Base-by-base conservation (phyloP, 2,888 invertebrate species). In the Euclidia mi region DNA sequence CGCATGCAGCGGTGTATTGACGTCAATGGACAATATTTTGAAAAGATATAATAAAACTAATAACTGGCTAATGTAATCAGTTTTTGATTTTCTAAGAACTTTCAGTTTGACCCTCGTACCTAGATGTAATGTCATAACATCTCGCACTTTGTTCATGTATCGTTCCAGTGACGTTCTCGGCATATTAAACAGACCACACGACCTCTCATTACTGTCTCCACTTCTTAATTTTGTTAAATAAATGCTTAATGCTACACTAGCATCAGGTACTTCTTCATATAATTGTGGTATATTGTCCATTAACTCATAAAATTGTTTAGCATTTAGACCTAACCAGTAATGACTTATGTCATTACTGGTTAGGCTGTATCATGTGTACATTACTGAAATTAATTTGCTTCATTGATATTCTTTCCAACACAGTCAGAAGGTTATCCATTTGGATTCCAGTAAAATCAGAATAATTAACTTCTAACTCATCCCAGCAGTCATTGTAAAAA, bases 141-240 rank as follows among this genome's bases (percentile, higher is more conserved):
- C 12, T 12, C 34, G 11, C 2, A 14, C 34, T 34, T 34, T 34
- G 11, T 34, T 34, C 34, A 34, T 40, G n/a, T n/a, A n/a, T n/a
- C n/a, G n/a, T n/a, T n/a, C n/a, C n/a, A n/a, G n/a, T 4, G 25
- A 4, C 3, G 3, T 25, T 25, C 25, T 25, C 6, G 25, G 25
- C 25, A 25, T 25, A 25, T 25, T 25, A 25, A 25, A 25, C 25
- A 25, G 6, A 25, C 25, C 25, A 25, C 3, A 4, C 6, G 6
- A 6, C 41, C 46, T 50, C 17, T 40, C 48, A 45, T 53, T 53
- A 18, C 49, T 58, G 7, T 58, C 52, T 25, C 49, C 49, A 7
- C 47, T 48, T 29, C 56, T 47, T 32, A 51, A n/a, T n/a, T n/a
- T n/a, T n/a, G n/a, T n/a, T n/a, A n/a, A n/a, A n/a, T n/a, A n/a